A percentile compares a stretch with the other conserved stretches of the same genome.
Evolutionary conservation across 2,797 vertebrate genomes (phyloP).

Genomic region (Myotis daubentonii): DNA sequence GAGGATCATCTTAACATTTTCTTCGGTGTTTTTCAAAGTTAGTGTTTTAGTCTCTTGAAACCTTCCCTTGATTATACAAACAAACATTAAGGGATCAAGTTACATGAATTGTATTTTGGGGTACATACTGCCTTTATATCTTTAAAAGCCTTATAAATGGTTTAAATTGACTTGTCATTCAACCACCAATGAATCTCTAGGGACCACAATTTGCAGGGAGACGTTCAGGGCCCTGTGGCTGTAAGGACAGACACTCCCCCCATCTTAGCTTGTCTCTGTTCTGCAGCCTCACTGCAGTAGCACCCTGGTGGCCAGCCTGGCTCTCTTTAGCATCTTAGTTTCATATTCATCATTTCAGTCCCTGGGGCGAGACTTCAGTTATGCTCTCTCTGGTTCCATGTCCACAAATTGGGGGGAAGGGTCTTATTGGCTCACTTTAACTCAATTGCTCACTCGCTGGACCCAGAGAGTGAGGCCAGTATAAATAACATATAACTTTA

Average conservation of each 20-base stretch:
- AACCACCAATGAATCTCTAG: neutral
- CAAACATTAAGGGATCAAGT: neutral
- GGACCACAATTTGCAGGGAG: neutral
- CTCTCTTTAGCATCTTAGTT: neutral
- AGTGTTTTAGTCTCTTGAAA: neutral
- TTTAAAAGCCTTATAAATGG: neutral
- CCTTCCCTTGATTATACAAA: neutral
- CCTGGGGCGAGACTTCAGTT: neutral
- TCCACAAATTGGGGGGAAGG: neutral
- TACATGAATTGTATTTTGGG: neutral
- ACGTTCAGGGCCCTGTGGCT: neutral
- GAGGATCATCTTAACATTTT: neutral
- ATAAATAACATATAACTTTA: neutral
- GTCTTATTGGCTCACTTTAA: neutral
- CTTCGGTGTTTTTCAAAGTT: neutral
- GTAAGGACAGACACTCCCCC: neutral
- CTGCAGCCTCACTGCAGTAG: neutral
- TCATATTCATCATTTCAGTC: neutral
- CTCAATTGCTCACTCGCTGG: neutral
- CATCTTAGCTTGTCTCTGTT: neutral
- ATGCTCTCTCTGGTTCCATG: neutral
- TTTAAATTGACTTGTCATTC: conserved; percentile 2
- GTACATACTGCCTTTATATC: neutral
- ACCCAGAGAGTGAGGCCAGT: neutral
- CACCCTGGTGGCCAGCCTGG: neutral